A percentile compares a stretch with the other conserved stretches of the same genome.
These are phyloP conservation scores for Gila orcuttii DNA, from an alignment of 2,113 vertebrate genomes.

Conservation along the genomic window DNA sequence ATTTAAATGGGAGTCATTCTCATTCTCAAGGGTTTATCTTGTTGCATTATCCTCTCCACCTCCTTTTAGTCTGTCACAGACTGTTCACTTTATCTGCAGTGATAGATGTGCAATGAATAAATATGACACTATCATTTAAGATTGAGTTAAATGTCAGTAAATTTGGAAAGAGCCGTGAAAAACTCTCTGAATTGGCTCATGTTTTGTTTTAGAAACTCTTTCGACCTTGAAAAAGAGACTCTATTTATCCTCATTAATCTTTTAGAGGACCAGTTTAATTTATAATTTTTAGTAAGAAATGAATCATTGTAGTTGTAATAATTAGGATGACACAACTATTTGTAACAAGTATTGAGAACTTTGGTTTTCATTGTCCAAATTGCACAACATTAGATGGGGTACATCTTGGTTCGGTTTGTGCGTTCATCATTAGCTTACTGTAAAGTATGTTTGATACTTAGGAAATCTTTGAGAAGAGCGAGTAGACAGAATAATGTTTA, in stretches of 20 bases:
- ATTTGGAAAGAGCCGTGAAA: neutral
- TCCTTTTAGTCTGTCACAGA: neutral
- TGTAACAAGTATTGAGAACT: neutral
- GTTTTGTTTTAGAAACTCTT: neutral
- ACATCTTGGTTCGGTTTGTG: neutral
- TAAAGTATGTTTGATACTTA: no score
- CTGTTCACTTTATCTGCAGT: neutral
- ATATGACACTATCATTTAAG: neutral
- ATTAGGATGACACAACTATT: neutral
- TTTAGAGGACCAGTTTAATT: neutral
- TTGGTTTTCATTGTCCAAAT: neutral
- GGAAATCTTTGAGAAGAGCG: no score
- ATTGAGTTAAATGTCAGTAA: neutral
- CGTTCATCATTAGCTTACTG: neutral
- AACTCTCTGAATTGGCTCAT: neutral
- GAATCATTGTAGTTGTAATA: neutral
- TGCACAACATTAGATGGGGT: neutral
- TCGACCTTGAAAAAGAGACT: neutral
- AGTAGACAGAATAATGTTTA: no score
- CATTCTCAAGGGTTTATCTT: conserved; percentile 15
- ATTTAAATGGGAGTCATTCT: conserved; percentile 23
- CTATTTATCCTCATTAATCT: neutral
- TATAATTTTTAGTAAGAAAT: neutral
- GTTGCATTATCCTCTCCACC: conserved; percentile 14
- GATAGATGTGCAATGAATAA: conserved; percentile 2